These are phyloP conservation scores for Carlito syrichta DNA, from an alignment of 2,113 vertebrate genomes.

Conservation along the genomic window DNA sequence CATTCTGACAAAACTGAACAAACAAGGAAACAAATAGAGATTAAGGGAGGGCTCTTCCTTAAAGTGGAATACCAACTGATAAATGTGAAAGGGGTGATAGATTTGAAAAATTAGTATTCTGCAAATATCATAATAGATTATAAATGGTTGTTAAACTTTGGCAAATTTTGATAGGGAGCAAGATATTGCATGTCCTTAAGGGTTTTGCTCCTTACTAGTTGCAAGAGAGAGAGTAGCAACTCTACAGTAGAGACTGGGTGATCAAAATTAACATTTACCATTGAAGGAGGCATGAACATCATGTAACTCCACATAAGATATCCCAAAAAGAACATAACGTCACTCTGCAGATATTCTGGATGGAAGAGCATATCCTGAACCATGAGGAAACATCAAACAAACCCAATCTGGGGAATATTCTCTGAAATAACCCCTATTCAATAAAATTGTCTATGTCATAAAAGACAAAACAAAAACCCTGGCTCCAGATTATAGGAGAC, in stretches of 20 bases:
- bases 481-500: neutral
- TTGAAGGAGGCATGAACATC: neutral
- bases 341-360: neutral
- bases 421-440: neutral
- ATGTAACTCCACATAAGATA: neutral
- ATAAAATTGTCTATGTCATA: neutral
- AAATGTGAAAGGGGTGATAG: neutral
- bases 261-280: neutral
- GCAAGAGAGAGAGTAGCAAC: neutral
- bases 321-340: neutral
- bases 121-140: neutral
- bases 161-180: neutral
- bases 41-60: neutral
- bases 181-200: neutral
- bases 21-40: neutral
- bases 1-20: neutral
- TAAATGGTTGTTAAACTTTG: neutral
- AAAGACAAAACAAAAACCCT: neutral
- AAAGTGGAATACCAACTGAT: neutral
- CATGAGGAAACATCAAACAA: neutral
- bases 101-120: neutral
- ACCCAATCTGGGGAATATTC: neutral
- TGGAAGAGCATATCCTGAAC: neutral
- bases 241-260: neutral
- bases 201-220: neutral